Evolutionary conservation across 2,797 vertebrate species (phyloP).

Genomic region (Tokudaia tokunoshimensis): DNA sequence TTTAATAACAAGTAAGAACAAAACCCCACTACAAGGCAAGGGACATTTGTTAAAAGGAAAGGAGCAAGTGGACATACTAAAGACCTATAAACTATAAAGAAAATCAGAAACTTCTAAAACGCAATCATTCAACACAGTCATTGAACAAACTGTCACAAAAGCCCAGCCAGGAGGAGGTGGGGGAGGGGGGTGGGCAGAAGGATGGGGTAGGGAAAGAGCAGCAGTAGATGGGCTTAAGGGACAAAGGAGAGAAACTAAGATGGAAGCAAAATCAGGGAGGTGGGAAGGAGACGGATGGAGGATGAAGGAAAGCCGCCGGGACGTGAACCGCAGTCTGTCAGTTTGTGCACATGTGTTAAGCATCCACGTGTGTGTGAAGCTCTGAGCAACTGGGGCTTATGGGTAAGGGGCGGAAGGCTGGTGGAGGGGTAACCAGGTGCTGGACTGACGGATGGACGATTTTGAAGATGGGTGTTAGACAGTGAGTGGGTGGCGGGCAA

Average conservation of each 20-base stretch:
- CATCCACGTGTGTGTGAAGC: accelerated
- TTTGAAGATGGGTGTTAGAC: background rate
- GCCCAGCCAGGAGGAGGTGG: background rate
- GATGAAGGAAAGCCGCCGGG: too few relatives aligned
- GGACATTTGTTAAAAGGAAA: background rate
- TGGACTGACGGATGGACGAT: too few relatives aligned
- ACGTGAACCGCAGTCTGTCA: accelerated
- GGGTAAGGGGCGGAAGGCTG: background rate
- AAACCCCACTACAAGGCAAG: background rate
- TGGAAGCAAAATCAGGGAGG: too few relatives aligned
- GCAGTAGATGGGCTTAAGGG: background rate
- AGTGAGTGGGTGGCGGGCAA: background rate
- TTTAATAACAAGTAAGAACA: background rate
- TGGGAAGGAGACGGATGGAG: background rate
- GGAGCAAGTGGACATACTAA: background rate
- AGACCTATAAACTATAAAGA: background rate
- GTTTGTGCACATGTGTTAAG: accelerated
- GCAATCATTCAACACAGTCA: background rate
- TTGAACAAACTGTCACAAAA: background rate
- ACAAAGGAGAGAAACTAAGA: too few relatives aligned
- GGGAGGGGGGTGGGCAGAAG: background rate
- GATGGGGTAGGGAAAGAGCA: background rate
- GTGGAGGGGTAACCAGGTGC: too few relatives aligned
- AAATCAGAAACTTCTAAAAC: background rate
- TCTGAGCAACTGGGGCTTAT: accelerated